phyloP scores from a whole-genome alignment of 2,113 vertebrate genomes.

The Menura novaehollandiae region DNA sequence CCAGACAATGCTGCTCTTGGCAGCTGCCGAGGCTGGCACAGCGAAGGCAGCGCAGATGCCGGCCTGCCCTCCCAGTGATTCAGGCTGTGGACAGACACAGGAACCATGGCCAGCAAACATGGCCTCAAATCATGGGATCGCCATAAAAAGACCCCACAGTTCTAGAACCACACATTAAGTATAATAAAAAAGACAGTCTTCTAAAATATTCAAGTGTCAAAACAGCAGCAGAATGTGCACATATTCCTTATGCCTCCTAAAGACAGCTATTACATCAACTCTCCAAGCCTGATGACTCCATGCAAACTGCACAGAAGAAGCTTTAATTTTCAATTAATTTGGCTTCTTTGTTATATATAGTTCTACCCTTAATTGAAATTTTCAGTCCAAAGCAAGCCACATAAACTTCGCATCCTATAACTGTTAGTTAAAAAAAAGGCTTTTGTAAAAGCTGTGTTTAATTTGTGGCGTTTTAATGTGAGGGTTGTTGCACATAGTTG shows the following conservation, averaged over 20 bases:
- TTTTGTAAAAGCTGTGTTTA: constrained; percentile 24
- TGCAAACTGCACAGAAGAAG: not conserved
- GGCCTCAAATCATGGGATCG: not conserved
- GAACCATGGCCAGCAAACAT: not conserved
- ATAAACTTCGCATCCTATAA: constrained; percentile 3
- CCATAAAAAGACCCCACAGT: not conserved
- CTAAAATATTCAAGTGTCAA: not conserved
- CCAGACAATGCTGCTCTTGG: not conserved
- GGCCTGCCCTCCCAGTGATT: not conserved
- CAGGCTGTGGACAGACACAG: not conserved
- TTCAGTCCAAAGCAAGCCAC: constrained; percentile 5
- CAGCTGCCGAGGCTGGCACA: not conserved
- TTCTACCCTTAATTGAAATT: constrained; percentile 39
- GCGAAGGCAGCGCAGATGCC: fast-evolving
- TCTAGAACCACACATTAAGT: not conserved
- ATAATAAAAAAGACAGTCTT: not conserved
- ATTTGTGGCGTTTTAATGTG: constrained; percentile 34
- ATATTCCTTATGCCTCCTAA: not conserved
- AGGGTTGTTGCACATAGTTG: not conserved
- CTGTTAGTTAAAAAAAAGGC: constrained; percentile 1
- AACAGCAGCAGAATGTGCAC: not conserved
- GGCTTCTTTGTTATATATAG: not conserved
- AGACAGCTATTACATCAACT: not conserved
- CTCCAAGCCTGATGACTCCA: not conserved
- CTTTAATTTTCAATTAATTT: not conserved